phyloP scores from a whole-genome alignment of 64 coral and sea anemone species.

The Porites australiensis region DNA sequence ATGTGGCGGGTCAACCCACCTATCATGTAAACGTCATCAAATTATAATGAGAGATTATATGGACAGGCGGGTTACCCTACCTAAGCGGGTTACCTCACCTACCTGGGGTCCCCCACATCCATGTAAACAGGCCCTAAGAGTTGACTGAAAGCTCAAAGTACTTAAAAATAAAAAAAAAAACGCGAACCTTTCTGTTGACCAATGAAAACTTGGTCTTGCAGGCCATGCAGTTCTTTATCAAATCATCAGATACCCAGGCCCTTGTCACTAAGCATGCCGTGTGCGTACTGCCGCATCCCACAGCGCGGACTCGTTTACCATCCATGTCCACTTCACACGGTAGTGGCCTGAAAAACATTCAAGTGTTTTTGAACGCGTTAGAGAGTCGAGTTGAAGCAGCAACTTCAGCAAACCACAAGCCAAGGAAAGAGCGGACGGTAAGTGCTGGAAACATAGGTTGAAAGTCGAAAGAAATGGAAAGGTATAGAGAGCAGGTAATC shows the following conservation, averaged over 20 bases:
- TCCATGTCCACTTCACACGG: constrained; percentile 87
- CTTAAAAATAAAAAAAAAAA: neutral
- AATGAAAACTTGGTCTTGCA: constrained; percentile 88
- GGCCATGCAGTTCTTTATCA: constrained; percentile 91
- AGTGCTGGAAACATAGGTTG: too few relatives aligned
- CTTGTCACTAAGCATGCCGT: constrained; percentile 84
- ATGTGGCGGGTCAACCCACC: too few relatives aligned
- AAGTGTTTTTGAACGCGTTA: neutral
- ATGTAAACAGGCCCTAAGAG: too few relatives aligned
- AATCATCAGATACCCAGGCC: constrained; percentile 86
- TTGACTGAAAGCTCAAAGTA: too few relatives aligned
- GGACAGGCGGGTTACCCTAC: too few relatives aligned
- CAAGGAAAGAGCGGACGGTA: neutral
- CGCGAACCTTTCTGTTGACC: constrained; percentile 79
- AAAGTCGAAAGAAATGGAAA: too few relatives aligned
- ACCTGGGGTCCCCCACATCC: too few relatives aligned
- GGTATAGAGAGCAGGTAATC: too few relatives aligned
- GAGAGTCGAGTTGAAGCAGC: too few relatives aligned
- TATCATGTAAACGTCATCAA: too few relatives aligned
- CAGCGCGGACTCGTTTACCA: constrained; percentile 69
- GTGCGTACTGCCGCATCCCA: constrained; percentile 77
- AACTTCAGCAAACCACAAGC: neutral
- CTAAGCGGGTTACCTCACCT: too few relatives aligned
- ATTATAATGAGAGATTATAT: too few relatives aligned
- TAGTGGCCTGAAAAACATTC: constrained; percentile 50